Base-by-base conservation (phyloP, 1,140 invertebrate genomes). In the Drosophila mauritiana region DNA sequence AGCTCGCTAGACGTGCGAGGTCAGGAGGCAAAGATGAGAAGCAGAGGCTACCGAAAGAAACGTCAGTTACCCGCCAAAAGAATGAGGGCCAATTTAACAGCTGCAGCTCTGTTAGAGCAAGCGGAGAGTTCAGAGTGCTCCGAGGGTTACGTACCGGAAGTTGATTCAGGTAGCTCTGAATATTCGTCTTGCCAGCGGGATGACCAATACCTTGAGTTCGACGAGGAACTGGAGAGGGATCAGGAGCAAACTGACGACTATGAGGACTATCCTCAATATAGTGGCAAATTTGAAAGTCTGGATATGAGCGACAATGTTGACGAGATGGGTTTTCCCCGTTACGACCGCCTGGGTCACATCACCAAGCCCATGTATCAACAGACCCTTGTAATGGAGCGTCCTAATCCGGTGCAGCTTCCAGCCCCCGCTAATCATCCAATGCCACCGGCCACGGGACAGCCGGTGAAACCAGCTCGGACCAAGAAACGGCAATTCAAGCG, bases 121-220 rank as follows among this genome's bases (percentile, higher is more conserved):
- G 83, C 91, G 67, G 94, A 94, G 69, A 94, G 94, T 69, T 94
- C 94, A 0, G 94, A 94, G 84, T 94, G 94, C 78, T 94, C 94
- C 0, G 95, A 95, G 74, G 95, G 94, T 48, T 95, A 95, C 80
- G 90, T 94, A 54, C 95, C 95, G 4, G 95, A 95, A 90, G 93
- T 95, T 8, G 95, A 95, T 86, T 95, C 94, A 4, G 93, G 94
- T 6, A 94, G 94, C 22, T 94, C 94, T 5, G 94, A 94, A 92
- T 92, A 94, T 58, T 94, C 94, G 3, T 70, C 65, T 13, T 94
- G 94, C 79, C 93, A 94, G 93, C 83, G 81, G 0, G 90, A 91
- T 15, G 90, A 91, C 34, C 51, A 94, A 93, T 91, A 92, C 56
- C 59, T 92, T 4, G 92, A 93, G 51, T 92, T 91, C 7, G 93